Base-by-base conservation (phyloP, 2,888 invertebrate species). In the Drosophila subquinaria region DNA sequence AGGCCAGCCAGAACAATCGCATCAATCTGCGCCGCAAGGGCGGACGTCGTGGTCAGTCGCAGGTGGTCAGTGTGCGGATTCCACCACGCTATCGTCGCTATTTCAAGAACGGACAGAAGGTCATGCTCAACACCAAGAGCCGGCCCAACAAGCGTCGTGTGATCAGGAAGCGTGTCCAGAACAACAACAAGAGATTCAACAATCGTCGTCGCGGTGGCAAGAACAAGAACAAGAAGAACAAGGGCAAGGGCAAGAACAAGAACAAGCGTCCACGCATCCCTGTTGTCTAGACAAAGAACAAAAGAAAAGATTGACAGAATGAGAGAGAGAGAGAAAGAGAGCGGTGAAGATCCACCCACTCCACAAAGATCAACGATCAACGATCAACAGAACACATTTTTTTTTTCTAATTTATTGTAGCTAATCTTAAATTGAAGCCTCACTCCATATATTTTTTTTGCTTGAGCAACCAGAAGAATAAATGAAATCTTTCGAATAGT, bases 31-130 rank as follows among this genome's bases (percentile, higher is more conserved):
- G 85, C 11, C 89, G 89, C 63, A 89, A 89, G 68, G 84, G 81
- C 15, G 74, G 59, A 3, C 84, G 89, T 6, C 83, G 81, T 13
- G 90, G 82, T n/a, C 84, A 90, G 57, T 64, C 80, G 2, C 85
- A 92, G 63, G 51, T 77, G 53, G 72, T 92, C 40, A 87, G 83
- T 40, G 88, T 92, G 1, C 86, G 91, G 1, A 79, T 92, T 13
- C 92, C 92, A 2, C 83, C 88, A 3, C 81, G 89, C 11, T 92
- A 92, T 48, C 82, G 89, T 10, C 84, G 86, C 48, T 91, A 90
- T 70, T 92, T 92, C 74, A 88, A 89, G 72, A 91, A 89, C 47
- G 92, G 92, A 5, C 91, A 90, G 57, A 90, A 86, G 50, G 84
- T 91, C n/a, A 80, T 87, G 82, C 63, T 92, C 20, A 91, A 88